Evolutionary conservation across 2,888 invertebrate species (phyloP).

Genomic region (Noctua janthe): DNA sequence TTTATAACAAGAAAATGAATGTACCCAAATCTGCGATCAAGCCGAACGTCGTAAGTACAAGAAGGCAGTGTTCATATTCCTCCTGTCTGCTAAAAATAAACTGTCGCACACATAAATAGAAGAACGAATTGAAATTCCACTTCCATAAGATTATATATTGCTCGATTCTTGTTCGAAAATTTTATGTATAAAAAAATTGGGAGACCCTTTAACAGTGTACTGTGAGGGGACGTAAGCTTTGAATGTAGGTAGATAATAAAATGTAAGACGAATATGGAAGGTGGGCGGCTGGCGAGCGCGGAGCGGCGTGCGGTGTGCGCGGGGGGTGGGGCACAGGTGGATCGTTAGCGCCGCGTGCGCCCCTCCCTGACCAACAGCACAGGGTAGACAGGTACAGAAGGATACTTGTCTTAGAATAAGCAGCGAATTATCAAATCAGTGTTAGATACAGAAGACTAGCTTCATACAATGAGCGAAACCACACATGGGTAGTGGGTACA

Average conservation of each 20-base stretch:
- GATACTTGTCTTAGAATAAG: not conserved
- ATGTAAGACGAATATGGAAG: slow-evolving; percentile 60
- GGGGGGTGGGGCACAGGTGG: slow-evolving; percentile 22
- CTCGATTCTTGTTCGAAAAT: slow-evolving; percentile 58
- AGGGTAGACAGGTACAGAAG: not conserved
- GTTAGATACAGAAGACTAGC: not conserved
- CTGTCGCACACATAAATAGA: slow-evolving; percentile 51
- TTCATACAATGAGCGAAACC: not conserved
- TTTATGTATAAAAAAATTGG: slow-evolving; percentile 62
- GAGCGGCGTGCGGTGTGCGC: slow-evolving; percentile 24
- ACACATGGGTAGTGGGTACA: not conserved
- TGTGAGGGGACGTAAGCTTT: slow-evolving; percentile 52
- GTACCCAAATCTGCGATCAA: slow-evolving; percentile 37
- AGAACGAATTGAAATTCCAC: slow-evolving; percentile 60
- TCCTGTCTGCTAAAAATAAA: slow-evolving; percentile 55
- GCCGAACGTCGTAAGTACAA: slow-evolving; percentile 29
- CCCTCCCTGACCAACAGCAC: slow-evolving; percentile 52
- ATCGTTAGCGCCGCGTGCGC: slow-evolving; percentile 64
- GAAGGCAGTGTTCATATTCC: slow-evolving; percentile 38
- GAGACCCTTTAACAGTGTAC: slow-evolving; percentile 55
- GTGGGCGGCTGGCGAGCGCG: slow-evolving; percentile 48
- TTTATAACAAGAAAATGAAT: slow-evolving; percentile 27
- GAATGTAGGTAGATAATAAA: slow-evolving; percentile 60
- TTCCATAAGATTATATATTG: slow-evolving; percentile 60
- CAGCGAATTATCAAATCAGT: not conserved